These are phyloP conservation scores for Mus pahari DNA, from an alignment of 2,113 vertebrate species.

Conservation along the genomic window DNA sequence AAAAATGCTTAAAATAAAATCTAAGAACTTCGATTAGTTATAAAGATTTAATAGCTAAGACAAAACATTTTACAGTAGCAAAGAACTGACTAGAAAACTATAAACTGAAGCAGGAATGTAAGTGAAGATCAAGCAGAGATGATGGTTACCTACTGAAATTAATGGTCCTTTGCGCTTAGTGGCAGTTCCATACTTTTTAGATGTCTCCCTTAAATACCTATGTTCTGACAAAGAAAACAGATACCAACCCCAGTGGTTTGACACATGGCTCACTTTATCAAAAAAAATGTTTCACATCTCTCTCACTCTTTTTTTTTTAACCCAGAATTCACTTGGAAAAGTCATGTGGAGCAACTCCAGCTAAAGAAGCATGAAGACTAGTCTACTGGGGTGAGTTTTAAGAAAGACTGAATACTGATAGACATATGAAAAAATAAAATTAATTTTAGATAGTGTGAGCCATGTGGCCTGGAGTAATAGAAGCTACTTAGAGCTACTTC, in stretches of 20 bases:
- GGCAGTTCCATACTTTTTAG: not conserved
- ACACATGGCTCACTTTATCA: not conserved
- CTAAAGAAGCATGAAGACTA: not conserved
- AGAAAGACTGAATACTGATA: not conserved
- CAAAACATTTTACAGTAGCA: not conserved
- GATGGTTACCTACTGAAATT: not conserved
- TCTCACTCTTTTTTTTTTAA: not conserved
- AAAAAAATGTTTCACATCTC: not conserved
- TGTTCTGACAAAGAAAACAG: not conserved
- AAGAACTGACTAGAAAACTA: not conserved
- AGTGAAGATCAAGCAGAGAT: not conserved
- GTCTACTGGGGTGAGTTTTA: not conserved
- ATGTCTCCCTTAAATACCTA: not conserved
- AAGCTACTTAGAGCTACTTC: not conserved
- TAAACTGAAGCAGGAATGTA: not conserved
- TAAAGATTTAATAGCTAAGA: conserved; percentile 20
- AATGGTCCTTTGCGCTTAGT: not conserved
- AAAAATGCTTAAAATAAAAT: not conserved
- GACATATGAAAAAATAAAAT: not conserved
- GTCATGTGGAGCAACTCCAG: not conserved
- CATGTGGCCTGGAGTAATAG: not conserved
- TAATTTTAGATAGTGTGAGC: too few relatives aligned
- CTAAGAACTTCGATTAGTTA: not conserved
- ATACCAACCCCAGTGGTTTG: not conserved
- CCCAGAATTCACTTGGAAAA: not conserved